phyloP scores from a whole-genome alignment of 2,797 vertebrate species.

The Epinephelus malabaricus region DNA sequence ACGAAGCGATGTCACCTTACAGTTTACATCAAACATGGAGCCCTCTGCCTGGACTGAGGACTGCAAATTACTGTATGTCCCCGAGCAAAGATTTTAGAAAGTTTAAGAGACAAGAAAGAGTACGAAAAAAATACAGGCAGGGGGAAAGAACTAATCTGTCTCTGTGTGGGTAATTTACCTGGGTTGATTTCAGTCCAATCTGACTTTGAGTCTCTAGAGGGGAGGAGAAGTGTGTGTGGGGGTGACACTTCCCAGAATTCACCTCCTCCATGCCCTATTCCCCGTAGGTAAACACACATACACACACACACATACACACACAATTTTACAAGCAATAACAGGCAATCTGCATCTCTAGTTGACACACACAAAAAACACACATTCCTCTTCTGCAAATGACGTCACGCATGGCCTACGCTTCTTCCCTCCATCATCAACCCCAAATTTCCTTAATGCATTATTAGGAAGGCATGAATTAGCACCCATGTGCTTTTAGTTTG shows the following conservation, averaged over 20 bases:
- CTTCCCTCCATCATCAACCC: conserved; percentile 67
- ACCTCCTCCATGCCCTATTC: conserved; percentile 11
- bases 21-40: conserved; percentile 60
- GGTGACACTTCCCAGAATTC: conserved; percentile 64
- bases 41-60: conserved; percentile 41
- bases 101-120: conserved; percentile 27
- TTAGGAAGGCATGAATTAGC: conserved; percentile 78
- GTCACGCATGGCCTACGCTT: conserved; percentile 60
- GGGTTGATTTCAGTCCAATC: conserved; percentile 83
- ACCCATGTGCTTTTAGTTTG: conserved; percentile 85
- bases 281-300: conserved; percentile 24
- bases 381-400: conserved; percentile 69
- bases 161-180: conserved; percentile 78
- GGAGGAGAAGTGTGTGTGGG: conserved; percentile 43
- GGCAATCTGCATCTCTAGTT: conserved; percentile 42
- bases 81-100: conserved; percentile 28
- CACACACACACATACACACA: conserved; percentile 30
- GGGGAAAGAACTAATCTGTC: conserved; percentile 72
- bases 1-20: conserved; percentile 66
- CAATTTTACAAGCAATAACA: conserved; percentile 24
- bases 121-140: conserved; percentile 9
- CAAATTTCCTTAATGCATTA: conserved; percentile 75
- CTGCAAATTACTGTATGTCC: conserved; percentile 48
- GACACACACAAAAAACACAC: conserved; percentile 47
- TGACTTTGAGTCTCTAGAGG: conserved; percentile 73